A percentile compares a stretch with the other conserved stretches of the same genome.
Conservation (phyloP, 64 coral and sea anemone species). For the Catalaphyllia jardinei region DNA sequence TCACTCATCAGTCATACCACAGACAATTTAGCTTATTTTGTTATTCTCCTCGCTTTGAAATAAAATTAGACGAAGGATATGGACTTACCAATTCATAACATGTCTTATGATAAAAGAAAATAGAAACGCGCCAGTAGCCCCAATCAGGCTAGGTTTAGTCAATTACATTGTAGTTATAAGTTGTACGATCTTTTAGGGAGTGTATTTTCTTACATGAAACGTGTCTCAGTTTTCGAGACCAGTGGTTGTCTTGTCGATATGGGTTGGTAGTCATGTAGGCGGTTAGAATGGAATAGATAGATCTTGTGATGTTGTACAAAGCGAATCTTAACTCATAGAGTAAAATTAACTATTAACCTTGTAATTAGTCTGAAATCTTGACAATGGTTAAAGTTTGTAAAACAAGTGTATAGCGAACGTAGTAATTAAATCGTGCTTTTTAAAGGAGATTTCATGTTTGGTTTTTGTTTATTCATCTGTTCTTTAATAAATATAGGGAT, state of each 20-base stretch:
- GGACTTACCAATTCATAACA: neutral
- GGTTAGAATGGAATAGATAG: neutral
- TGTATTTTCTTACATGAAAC: neutral
- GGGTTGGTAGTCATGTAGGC: neutral
- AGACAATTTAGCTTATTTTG: neutral
- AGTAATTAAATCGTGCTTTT: slow-evolving; percentile 11
- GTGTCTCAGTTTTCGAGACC: neutral
- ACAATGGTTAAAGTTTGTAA: neutral
- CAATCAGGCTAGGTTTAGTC: neutral
- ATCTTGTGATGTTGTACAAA: neutral
- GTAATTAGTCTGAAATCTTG: neutral
- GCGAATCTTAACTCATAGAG: neutral
- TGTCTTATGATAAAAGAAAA: neutral
- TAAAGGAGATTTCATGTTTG: neutral
- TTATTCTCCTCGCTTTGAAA: neutral
- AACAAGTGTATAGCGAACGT: neutral
- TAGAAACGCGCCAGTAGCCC: neutral
- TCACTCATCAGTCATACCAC: neutral
- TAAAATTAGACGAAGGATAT: neutral
- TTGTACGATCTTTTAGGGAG: neutral
- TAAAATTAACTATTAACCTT: neutral
- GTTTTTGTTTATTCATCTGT: neutral
- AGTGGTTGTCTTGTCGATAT: neutral
- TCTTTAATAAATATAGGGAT: neutral
- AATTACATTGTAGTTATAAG: neutral